Evolutionary conservation across 1,140 invertebrate species (phyloP), one percentile per base, ranked within the genome.

Genomic region (Pristionchus pacificus): DNA sequence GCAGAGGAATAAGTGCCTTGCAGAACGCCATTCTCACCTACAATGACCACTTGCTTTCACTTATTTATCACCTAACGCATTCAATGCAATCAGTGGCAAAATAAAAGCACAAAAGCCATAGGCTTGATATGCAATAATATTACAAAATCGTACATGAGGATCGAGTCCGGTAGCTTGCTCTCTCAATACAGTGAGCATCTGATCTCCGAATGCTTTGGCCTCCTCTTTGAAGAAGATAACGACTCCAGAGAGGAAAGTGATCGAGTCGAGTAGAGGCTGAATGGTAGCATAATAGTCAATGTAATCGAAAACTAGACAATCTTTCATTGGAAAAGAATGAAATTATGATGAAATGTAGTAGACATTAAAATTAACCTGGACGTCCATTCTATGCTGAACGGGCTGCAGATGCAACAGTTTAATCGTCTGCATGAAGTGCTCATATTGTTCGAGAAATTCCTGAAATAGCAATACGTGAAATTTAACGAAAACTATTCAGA

Each of bases 361-460:
- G n/a, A n/a, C n/a, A n/a, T n/a, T n/a, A n/a, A n/a, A n/a, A n/a
- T n/a, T 19, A 32, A 62, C 72, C 14, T 78, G 55, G 6, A 82
- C 33, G 33, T 78, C 77, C 68, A 74, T 73, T 60, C 82, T 68
- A 68, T 80, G 77, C 62, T 83, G 67, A 27, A 70, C 38, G 0
- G 80, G 82, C 69, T 82, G 80, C 6, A 82, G 27, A 55, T 82
- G 71, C n/a, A 82, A 71, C n/a, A 82, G 55, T 49, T 83, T 80
- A 64, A 80, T 77, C 1, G 71, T 76, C 58, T 81, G 76, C 19
- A 73, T 38, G 68, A 78, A 82, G 60, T 84, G 79, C n/a, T 72
- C 62, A 55, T 83, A 78, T 66, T 80, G 80, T 58, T 82, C 80
- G 25, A 67, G 59, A 68, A 82, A 82, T 68, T 82, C 80, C 49